These are phyloP conservation scores for Mergus octosetaceus DNA, from an alignment of 2,797 vertebrate genomes.

Conservation along the genomic window DNA sequence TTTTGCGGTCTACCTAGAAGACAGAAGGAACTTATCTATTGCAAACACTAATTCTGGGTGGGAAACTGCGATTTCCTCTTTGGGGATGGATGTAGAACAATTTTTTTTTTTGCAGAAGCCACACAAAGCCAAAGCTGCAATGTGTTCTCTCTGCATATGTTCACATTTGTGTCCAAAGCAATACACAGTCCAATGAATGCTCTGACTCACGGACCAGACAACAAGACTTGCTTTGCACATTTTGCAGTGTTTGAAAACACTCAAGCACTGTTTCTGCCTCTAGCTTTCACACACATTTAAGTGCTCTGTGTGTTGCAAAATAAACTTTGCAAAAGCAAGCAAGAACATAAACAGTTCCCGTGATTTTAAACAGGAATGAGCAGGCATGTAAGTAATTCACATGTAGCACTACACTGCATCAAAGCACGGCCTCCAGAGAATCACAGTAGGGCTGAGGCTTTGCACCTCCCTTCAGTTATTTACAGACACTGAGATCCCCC, in stretches of 20 bases:
- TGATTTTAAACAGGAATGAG: background rate
- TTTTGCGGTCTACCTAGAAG: background rate
- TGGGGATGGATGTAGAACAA: background rate
- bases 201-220: background rate
- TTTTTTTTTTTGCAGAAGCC: background rate
- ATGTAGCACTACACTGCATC: background rate
- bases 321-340: background rate
- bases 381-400: background rate
- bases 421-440: background rate
- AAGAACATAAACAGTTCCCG: background rate
- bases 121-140: background rate
- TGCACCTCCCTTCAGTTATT: background rate
- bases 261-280: background rate
- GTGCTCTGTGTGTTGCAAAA: background rate
- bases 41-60: background rate
- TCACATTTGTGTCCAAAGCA: background rate
- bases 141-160: background rate
- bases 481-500: background rate
- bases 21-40: background rate
- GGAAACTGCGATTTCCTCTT: background rate
- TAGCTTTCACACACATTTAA: background rate
- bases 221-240: background rate
- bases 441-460: no score
- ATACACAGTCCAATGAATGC: background rate
- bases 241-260: background rate